Base-by-base conservation (phyloP, 2,113 vertebrate genomes). In the Salminus brasiliensis region DNA sequence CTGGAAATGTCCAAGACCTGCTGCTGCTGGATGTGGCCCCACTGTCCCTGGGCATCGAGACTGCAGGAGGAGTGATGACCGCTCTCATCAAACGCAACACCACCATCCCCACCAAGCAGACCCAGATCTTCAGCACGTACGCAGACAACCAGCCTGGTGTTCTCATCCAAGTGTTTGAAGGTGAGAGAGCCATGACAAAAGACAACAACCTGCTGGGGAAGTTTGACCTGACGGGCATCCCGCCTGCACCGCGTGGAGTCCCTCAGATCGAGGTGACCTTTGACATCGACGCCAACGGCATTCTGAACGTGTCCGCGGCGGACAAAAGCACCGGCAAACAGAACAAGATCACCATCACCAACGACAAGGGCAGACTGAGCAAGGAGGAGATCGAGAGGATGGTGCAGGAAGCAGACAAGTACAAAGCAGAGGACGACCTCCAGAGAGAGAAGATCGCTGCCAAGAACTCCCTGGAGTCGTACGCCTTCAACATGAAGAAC, bases 1-100 rank as follows among this genome's bases (percentile, higher is more conserved):
- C 96, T 0, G 94, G 92, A 77, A 96, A 97, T 0, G 94, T 97
- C 0, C 94, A 78, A 39, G 75, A 78, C 18, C 27, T 76, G 45
- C 43, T 67, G 62, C 63, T 76, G 47, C 30, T 67, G 30, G 74
- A 76, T 29, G 74, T 78, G 10, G 66, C 75, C 27, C 75, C 75
- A 5, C 65, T 78, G 47, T 78, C 75, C 10, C 66, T 78, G 16
- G 75, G 75, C 63, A 78, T 78, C 18, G 75, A 78, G 52, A 78
- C 75, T n/a, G 66, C 66, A 16, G 75, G 65, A 43, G 75, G 75
- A n/a, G 75, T 78, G 32, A 68, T 78, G 63, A 78, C 75, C 18
- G 0, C 63, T 25, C 66, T 78, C 10, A 78, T 78, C 66, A 78
- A 78, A 32, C 75, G 75, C 25, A 78, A 78, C 66, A 78, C 65